Evolutionary conservation across 2,113 vertebrate genomes (phyloP), one percentile per base, ranked within the genome.

Genomic region (Myocastor coypus): DNA sequence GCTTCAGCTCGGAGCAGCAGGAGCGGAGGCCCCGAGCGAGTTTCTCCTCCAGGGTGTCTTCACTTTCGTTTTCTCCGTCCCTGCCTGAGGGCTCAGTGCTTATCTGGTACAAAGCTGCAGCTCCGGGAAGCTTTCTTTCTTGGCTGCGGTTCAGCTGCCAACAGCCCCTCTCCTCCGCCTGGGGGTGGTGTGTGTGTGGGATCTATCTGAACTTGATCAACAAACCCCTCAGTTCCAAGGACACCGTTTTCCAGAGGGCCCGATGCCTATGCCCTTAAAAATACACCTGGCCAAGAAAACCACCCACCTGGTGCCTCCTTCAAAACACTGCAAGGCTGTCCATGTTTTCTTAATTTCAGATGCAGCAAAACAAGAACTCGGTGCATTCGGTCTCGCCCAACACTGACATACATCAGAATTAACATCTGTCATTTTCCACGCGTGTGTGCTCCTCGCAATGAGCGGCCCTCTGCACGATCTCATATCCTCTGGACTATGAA

Each of bases 381-480:
- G 83, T 69, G 84, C 73, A 86, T 71, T 78, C 30, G 81, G 32
- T 95, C 92, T 97, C 81, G 40, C 0, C 81, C 89, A 96, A 80
- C 81, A 91, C 32, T 0, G 3, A 80, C 55, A 34, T 24, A 46
- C 68, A 95, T 96, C 87, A 91, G 90, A 95, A 97, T 97, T 96
- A 94, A 91, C 96, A n/a, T 89, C 94, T 95, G 63, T 89, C 94
- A 97, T 97, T 95, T 97, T 83, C 94, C 75, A 96, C 90, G 87
- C 82, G 66, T 90, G 92, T 94, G 85, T 89, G 84, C 93, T 97
- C 42, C 50, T 94, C 81, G 81, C 73, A 85, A 89, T 96, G 78
- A 85, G 92, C 88, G 0, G 11, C 64, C 97, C 81, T 32, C 42
- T 94, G 11, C 57, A 96, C 85, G 59, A 63, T 92, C 50, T n/a